Conservation (phyloP, 2,113 vertebrate species). For the Meriones unguiculatus region DNA sequence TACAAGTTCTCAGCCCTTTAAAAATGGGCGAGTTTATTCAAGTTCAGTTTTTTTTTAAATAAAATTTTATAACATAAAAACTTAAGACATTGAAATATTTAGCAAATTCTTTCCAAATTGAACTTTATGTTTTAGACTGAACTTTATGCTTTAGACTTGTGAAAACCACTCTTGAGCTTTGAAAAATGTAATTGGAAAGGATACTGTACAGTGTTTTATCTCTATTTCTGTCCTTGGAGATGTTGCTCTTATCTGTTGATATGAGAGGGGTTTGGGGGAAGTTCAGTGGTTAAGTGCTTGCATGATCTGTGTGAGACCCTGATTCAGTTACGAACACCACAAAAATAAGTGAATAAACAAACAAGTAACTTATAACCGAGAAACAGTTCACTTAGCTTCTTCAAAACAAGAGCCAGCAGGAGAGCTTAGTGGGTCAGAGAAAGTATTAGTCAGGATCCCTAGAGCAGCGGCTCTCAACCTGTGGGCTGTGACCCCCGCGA, state of each 20-base stretch:
- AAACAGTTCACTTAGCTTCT: conserved; percentile 38
- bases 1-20: conserved; percentile 21
- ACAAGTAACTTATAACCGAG: not conserved
- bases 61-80: conserved; percentile 35
- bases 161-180: conserved; percentile 24
- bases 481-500: not conserved
- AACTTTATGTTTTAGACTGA: conserved; percentile 27
- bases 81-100: conserved; percentile 29
- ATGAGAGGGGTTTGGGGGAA: not conserved
- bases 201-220: not conserved
- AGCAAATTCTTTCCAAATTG: conserved; percentile 19
- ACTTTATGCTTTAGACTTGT: not conserved
- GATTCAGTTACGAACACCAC: not conserved
- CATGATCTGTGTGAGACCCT: not conserved
- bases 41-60: not conserved
- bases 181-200: not conserved
- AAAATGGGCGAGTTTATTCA: conserved; percentile 39
- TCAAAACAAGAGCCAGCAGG: not conserved
- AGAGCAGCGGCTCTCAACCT: not conserved
- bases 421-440: not conserved
- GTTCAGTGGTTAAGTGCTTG: not conserved
- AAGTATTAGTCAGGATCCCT: not conserved
- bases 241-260: not conserved
- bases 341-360: not conserved
- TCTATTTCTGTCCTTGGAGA: not conserved